These are phyloP conservation scores for Stomatorhinus ivindoensis DNA, from an alignment of 2,113 vertebrate genomes.

Conservation along the genomic window DNA sequence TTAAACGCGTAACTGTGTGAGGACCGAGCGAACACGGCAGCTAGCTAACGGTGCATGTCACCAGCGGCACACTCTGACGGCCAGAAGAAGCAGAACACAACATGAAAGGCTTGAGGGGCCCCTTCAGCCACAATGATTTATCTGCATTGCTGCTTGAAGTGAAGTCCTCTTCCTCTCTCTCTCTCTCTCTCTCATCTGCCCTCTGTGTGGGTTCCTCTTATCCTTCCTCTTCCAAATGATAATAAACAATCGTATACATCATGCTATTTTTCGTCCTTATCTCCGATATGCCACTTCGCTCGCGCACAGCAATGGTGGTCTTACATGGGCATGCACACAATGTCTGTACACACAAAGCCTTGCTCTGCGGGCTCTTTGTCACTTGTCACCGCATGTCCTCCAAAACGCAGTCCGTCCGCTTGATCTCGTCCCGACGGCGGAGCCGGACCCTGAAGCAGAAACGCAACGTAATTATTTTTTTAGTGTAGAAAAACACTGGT, in stretches of 20 bases:
- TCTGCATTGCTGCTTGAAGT: slow-evolving; percentile 36
- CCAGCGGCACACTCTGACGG: slow-evolving; percentile 22
- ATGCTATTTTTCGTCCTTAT: neutral
- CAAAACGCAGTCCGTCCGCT: slow-evolving; percentile 24
- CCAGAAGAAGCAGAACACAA: slow-evolving; percentile 28
- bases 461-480: neutral
- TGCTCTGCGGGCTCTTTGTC: slow-evolving; percentile 53
- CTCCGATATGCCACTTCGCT: neutral
- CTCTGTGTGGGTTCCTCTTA: neutral
- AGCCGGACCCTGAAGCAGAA: slow-evolving; percentile 47
- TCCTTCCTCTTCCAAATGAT: neutral
- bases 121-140: slow-evolving; percentile 41
- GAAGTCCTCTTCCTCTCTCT: slow-evolving; percentile 1
- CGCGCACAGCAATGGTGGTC: neutral
- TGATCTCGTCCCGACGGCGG: slow-evolving; percentile 45
- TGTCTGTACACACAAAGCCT: neutral
- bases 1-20: slow-evolving; percentile 10
- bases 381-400: slow-evolving; percentile 38
- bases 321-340: neutral
- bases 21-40: slow-evolving; percentile 17
- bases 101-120: slow-evolving; percentile 25
- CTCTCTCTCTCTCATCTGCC: neutral
- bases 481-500: neutral
- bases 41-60: slow-evolving; percentile 33
- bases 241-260: neutral